Evolutionary conservation across 2,797 vertebrate genomes (phyloP).

Genomic region (Mionectes olivaceus): DNA sequence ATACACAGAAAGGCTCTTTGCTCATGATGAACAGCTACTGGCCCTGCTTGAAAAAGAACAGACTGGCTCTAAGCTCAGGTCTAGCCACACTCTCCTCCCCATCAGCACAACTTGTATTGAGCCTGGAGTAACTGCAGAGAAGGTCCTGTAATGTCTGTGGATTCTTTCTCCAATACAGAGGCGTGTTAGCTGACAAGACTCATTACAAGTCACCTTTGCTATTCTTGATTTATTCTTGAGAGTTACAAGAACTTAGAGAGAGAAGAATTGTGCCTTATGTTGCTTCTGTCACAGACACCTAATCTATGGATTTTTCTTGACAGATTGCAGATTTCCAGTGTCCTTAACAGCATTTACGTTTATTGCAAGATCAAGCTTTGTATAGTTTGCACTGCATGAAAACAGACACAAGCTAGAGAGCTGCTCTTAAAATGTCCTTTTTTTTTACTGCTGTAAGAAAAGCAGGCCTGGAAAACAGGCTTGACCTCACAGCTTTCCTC

Average conservation of each 20-base stretch:
- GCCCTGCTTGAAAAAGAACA: conserved; percentile 18
- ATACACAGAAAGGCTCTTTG: not conserved
- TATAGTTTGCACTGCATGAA: not conserved
- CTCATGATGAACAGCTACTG: conserved; percentile 1
- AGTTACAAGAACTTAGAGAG: not conserved
- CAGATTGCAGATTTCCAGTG: not conserved
- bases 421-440: not conserved
- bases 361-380: not conserved
- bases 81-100: not conserved
- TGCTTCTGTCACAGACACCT: not conserved
- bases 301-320: not conserved
- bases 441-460: not conserved
- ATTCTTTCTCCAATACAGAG: not conserved
- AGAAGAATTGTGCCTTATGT: not conserved
- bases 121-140: not conserved
- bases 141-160: not conserved
- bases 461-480: not conserved
- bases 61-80: not conserved
- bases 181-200: not conserved
- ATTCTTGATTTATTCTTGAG: not conserved
- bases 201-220: not conserved
- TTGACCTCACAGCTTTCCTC: not conserved
- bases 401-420: not conserved
- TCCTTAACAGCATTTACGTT: not conserved
- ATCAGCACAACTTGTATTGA: not conserved